phyloP scores from a whole-genome alignment of 2,888 invertebrate genomes.

The Hyppa rectilinea region DNA sequence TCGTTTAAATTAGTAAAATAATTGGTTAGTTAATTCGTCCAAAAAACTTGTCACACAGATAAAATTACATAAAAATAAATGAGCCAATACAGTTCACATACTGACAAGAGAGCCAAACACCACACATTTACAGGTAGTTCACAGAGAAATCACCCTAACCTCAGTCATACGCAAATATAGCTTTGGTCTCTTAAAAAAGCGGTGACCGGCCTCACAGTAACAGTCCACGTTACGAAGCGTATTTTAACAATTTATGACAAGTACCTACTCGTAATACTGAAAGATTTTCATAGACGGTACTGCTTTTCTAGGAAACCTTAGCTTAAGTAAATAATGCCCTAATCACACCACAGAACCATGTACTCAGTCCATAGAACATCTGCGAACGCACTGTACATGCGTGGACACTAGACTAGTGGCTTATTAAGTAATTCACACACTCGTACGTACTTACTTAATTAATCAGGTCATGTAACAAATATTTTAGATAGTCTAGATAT shows the following conservation, averaged over 20 bases:
- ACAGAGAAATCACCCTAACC: neutral
- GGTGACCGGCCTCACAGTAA: too few relatives aligned
- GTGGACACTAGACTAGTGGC: constrained; percentile 19
- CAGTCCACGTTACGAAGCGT: too few relatives aligned
- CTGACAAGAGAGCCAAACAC: constrained; percentile 1
- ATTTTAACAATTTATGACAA: too few relatives aligned
- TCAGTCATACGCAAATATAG: neutral
- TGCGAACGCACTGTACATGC: constrained; percentile 28
- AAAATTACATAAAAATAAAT: neutral
- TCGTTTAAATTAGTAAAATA: neutral
- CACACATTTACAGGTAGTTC: constrained; percentile 35
- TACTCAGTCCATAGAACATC: constrained; percentile 45
- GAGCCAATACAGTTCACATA: constrained; percentile 17
- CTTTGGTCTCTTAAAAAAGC: neutral
- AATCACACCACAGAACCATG: too few relatives aligned
- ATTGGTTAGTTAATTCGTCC: neutral
- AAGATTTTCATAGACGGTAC: too few relatives aligned
- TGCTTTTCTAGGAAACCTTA: neutral
- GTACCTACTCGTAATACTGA: neutral
- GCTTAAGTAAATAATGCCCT: neutral
- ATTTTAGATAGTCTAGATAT: neutral
- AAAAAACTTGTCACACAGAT: neutral
- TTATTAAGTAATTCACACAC: constrained; percentile 44
- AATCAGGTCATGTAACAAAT: neutral
- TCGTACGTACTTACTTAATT: constrained; percentile 27